Evolutionary conservation across 1,140 invertebrate genomes (phyloP).

Genomic region (Zaprionus kolodkinae): DNA sequence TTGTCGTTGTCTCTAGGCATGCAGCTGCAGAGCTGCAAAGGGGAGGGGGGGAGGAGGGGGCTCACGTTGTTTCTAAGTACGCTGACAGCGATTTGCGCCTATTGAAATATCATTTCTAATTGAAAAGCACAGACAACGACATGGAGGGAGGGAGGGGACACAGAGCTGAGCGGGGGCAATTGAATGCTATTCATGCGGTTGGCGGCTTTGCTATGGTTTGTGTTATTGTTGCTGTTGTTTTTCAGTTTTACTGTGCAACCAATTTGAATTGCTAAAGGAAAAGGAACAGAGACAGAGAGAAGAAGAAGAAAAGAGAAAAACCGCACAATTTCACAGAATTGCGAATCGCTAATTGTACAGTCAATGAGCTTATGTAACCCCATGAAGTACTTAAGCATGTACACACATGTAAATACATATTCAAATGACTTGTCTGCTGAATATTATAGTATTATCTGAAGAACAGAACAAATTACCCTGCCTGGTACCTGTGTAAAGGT

Average conservation of each 20-base stretch:
- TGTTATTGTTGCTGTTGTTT: slow-evolving; percentile 1
- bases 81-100: slow-evolving; percentile 49
- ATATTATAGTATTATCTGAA: background rate
- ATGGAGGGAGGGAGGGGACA: background rate
- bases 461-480: background rate
- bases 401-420: slow-evolving; percentile 9
- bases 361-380: slow-evolving; percentile 68
- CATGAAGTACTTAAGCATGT: slow-evolving; percentile 26
- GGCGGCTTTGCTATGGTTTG: too few species aligned
- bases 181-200: slow-evolving; percentile 39
- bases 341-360: slow-evolving; percentile 46
- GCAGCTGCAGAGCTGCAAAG: too few species aligned
- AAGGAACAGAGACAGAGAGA: slow-evolving; percentile 13
- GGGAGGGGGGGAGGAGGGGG: too few species aligned
- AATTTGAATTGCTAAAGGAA: slow-evolving; percentile 52
- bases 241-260: slow-evolving; percentile 40
- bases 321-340: slow-evolving; percentile 35
- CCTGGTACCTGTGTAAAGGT: background rate
- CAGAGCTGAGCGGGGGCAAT: slow-evolving; percentile 13
- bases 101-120: slow-evolving; percentile 69
- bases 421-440: background rate
- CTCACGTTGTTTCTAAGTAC: slow-evolving; percentile 21
- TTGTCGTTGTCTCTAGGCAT: slow-evolving; percentile 38
- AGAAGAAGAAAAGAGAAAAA: slow-evolving; percentile 14
- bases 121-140: slow-evolving; percentile 48